Evolutionary conservation across 2,113 vertebrate genomes (phyloP), one percentile per base, ranked within the genome.

Genomic region (Paradoxurus hermaphroditus): DNA sequence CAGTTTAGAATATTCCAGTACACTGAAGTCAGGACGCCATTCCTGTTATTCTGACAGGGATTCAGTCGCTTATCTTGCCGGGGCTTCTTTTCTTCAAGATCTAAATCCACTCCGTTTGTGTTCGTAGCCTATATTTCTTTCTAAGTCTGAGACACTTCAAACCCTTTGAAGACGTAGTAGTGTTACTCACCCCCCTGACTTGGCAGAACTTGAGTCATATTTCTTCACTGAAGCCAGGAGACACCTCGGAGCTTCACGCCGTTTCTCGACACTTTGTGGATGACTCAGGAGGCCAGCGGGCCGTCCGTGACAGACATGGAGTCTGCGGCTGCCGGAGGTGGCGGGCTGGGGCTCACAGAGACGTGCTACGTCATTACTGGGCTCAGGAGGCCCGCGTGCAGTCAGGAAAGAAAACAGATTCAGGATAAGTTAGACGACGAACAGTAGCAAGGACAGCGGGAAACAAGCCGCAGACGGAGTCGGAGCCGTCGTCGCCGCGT

Each of bases 401-500:
- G 23, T 46, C 44, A 6, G 53, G 70, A 29, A 25, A 62, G 59
- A 63, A n/a, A 49, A 7, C 14, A 14, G 13, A 25, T 51, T 41
- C n/a, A 27, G 25, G 23, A 5, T 53, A 23, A 87, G n/a, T 3
- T 31, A 62, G 56, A 4, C 2, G n/a, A 16, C 29, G 10, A 9
- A 18, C 41, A 18, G 10, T 19, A 13, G 18, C 51, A 15, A 21
- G 25, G 16, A 7, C 75, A 39, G 34, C 87, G 68, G 49, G 11
- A 12, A 67, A 23, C 25, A 31, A n/a, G 53, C 29, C 3, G 0
- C 34, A 19, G 31, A 11, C 2, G 19, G 23, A 6, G 23, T 11
- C 12, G 9, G 13, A 5, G 29, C 8, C 12, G 16, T 8, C 34
- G 39, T 29, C 70, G 7, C 16, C 1, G 25, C 7, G 8, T 4